Conservation (phyloP, 2,113 vertebrate species). For the Penelope pileata region DNA sequence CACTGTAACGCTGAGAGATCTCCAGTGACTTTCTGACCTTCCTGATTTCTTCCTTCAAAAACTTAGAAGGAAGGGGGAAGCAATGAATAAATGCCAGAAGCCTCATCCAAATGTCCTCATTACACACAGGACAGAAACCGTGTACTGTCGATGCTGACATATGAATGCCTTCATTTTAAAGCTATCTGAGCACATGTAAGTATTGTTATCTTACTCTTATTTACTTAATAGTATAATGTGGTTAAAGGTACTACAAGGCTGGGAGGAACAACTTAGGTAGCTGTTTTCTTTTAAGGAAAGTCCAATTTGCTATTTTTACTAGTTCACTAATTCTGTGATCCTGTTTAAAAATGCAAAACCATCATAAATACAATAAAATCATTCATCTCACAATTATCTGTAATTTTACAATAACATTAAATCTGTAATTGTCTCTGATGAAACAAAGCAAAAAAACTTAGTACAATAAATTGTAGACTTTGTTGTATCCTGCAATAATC, state of each 20-base stretch:
- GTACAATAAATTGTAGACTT: neutral
- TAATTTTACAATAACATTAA: neutral
- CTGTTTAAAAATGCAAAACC: neutral
- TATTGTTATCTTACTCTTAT: neutral
- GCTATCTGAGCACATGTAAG: neutral
- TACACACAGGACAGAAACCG: neutral
- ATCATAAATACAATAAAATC: neutral
- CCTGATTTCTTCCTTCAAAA: neutral
- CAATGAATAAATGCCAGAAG: neutral
- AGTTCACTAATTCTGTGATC: neutral
- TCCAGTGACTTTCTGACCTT: neutral
- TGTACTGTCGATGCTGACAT: neutral
- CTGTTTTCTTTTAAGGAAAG: neutral
- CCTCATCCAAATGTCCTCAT: neutral
- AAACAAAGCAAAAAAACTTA: neutral
- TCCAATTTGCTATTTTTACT: neutral
- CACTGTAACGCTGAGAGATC: neutral
- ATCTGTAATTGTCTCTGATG: neutral
- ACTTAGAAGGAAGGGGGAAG: neutral
- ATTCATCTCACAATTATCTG: neutral
- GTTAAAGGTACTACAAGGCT: neutral
- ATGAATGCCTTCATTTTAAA: neutral
- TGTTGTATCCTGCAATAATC: neutral
- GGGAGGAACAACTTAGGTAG: neutral
- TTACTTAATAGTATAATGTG: neutral